A percentile compares a stretch with the other conserved stretches of the same genome.
phyloP scores from a whole-genome alignment of 2,113 vertebrate genomes.

The Notarius quadriscutis region DNA sequence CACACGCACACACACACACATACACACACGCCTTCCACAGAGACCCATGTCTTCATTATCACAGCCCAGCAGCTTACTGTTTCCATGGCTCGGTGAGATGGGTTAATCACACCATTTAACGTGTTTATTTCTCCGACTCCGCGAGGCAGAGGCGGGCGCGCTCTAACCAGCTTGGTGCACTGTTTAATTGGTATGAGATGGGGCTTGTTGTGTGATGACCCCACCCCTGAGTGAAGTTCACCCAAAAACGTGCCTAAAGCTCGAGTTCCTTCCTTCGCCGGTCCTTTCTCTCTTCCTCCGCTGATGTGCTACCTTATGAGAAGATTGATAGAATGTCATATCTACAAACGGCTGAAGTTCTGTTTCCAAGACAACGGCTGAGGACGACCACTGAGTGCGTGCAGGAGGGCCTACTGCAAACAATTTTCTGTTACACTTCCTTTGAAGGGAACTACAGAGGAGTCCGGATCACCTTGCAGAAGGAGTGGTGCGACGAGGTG shows the following conservation, averaged over 20 bases:
- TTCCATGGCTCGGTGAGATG: slow-evolving; percentile 65
- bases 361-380: slow-evolving; percentile 63
- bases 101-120: slow-evolving; percentile 68
- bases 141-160: slow-evolving; percentile 57
- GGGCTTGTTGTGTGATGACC: slow-evolving; percentile 32
- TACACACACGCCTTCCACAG: slow-evolving; percentile 45
- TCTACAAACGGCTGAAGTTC: slow-evolving; percentile 49
- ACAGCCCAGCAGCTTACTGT: slow-evolving; percentile 60
- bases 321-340: slow-evolving; percentile 51
- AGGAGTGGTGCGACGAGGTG: slow-evolving; percentile 12
- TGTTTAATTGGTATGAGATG: slow-evolving; percentile 59
- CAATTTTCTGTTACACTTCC: slow-evolving; percentile 51
- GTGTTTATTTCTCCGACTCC: slow-evolving; percentile 65
- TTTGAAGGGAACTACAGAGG: slow-evolving; percentile 50
- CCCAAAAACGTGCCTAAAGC: slow-evolving; percentile 34
- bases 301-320: slow-evolving; percentile 48
- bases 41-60: slow-evolving; percentile 55
- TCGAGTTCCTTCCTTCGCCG: slow-evolving; percentile 24
- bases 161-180: slow-evolving; percentile 60
- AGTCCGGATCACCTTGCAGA: slow-evolving; percentile 32
- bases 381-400: slow-evolving; percentile 48
- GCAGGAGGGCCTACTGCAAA: slow-evolving; percentile 46
- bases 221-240: slow-evolving; percentile 8
- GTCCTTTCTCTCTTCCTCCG: slow-evolving; percentile 25
- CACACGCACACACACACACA: slow-evolving; percentile 29